phyloP scores from a whole-genome alignment of 2,113 vertebrate species.

The Vulpes ferrilata region DNA sequence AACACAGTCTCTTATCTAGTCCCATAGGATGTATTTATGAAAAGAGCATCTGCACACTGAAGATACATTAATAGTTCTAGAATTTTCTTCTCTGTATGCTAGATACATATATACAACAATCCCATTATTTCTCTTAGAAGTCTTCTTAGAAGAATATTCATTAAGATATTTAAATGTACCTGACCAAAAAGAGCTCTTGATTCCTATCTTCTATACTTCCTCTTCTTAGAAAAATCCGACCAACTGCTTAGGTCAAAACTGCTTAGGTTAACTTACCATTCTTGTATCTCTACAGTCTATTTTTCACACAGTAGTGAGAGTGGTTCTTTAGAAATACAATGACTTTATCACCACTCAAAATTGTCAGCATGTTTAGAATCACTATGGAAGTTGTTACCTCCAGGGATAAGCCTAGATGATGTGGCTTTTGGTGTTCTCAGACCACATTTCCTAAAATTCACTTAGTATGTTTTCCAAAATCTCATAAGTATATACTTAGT shows the following conservation, averaged over 20 bases:
- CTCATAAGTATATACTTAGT: background rate
- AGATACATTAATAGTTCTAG: background rate
- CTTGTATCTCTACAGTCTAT: background rate
- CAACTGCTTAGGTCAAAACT: background rate
- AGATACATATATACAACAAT: background rate
- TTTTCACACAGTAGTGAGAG: background rate
- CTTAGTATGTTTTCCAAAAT: constrained; percentile 19
- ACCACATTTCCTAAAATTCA: background rate
- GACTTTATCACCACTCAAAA: background rate
- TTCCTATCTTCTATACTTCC: background rate
- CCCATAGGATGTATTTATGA: background rate
- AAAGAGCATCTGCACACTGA: background rate
- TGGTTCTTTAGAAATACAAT: background rate
- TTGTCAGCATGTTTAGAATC: background rate
- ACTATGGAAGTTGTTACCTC: background rate
- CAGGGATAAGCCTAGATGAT: background rate
- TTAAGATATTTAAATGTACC: background rate
- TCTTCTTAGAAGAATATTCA: background rate
- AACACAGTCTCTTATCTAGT: background rate
- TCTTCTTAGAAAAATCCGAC: constrained; percentile 13
- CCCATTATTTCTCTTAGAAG: background rate
- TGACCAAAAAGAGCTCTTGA: background rate
- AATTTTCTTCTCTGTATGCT: background rate
- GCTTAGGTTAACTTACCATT: background rate
- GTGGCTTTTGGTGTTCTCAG: background rate